Conservation (phyloP, 2,113 vertebrate species). For the Charina bottae region DNA sequence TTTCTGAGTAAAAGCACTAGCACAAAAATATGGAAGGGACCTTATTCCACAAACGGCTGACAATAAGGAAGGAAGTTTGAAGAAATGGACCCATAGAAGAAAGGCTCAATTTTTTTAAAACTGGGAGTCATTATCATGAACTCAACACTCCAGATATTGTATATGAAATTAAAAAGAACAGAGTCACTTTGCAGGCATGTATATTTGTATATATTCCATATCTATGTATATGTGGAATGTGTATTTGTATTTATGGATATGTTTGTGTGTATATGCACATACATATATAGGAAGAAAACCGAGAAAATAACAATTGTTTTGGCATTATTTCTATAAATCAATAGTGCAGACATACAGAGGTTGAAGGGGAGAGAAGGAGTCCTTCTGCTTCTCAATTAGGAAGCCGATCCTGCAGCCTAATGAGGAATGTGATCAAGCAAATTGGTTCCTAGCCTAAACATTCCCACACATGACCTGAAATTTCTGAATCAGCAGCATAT, state of each 20-base stretch:
- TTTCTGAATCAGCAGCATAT: slow-evolving; percentile 29
- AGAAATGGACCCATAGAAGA: background rate
- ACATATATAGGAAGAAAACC: background rate
- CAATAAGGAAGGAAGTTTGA: background rate
- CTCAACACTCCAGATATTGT: background rate
- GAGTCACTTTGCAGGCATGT: background rate
- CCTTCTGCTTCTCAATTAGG: slow-evolving; percentile 22
- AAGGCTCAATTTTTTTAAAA: background rate
- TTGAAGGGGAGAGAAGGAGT: background rate
- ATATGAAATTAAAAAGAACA: slow-evolving; percentile 13
- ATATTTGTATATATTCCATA: background rate
- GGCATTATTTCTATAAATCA: slow-evolving; percentile 20
- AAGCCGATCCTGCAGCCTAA: slow-evolving; percentile 14
- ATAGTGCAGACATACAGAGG: background rate
- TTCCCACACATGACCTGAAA: slow-evolving; percentile 29
- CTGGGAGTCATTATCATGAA: background rate
- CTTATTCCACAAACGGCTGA: background rate
- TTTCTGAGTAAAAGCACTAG: background rate
- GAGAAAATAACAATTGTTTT: slow-evolving; percentile 6
- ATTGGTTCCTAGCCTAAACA: slow-evolving; percentile 37
- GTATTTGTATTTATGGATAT: background rate
- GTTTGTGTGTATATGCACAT: background rate
- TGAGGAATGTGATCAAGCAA: slow-evolving; percentile 31
- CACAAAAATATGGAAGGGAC: background rate
- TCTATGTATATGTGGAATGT: background rate